Evolutionary conservation across 2,797 vertebrate genomes (phyloP).

Genomic region (Hippocampus kuda): DNA sequence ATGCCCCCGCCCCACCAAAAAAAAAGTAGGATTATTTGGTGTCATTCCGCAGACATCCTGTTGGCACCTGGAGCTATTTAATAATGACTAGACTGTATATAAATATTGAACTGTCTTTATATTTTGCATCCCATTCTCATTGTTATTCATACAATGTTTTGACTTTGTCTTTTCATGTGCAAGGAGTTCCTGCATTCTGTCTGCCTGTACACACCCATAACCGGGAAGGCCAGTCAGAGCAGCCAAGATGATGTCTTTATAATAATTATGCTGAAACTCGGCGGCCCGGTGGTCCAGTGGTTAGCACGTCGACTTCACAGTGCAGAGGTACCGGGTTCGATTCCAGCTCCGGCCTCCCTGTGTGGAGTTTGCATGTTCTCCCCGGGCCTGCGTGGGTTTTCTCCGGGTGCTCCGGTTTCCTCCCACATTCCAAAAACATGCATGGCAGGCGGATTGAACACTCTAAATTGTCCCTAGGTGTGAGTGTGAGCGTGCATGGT

Average conservation of each 20-base stretch:
- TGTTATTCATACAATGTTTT: not conserved
- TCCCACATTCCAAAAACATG: too few relatives aligned
- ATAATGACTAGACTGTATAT: not conserved
- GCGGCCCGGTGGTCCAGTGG: too few relatives aligned
- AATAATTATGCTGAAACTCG: too few relatives aligned
- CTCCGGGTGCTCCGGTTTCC: too few relatives aligned
- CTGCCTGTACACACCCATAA: not conserved
- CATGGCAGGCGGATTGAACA: too few relatives aligned
- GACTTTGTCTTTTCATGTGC: not conserved
- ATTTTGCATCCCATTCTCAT: not conserved
- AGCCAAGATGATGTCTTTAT: not conserved
- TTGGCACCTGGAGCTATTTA: not conserved
- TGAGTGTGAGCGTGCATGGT: too few relatives aligned
- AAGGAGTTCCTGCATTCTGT: not conserved
- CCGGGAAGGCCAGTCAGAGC: not conserved
- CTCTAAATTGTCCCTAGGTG: too few relatives aligned
- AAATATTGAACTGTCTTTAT: not conserved
- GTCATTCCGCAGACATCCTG: not conserved
- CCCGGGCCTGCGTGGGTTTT: too few relatives aligned
- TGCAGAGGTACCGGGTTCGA: too few relatives aligned
- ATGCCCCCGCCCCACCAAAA: constrained; percentile 13
- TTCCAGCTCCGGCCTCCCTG: too few relatives aligned
- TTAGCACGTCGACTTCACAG: too few relatives aligned
- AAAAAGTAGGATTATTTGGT: constrained; percentile 8
- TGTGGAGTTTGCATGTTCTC: too few relatives aligned